Evolutionary conservation across 2,113 vertebrate genomes (phyloP).

Genomic region (Glaucomys volans): DNA sequence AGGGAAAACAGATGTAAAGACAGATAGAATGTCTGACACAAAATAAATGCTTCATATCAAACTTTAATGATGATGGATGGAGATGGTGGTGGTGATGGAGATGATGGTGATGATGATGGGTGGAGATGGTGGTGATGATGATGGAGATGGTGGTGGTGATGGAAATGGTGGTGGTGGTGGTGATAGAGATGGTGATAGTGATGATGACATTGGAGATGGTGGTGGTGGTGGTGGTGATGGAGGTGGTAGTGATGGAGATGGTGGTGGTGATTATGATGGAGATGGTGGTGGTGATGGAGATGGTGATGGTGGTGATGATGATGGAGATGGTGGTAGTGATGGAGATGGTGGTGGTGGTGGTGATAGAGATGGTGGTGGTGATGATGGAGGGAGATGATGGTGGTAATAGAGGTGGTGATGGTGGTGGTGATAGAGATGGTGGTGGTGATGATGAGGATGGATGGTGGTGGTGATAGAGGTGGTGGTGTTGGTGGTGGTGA

Average conservation of each 20-base stretch:
- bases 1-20: not conserved
- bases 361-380: not conserved
- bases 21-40: not conserved
- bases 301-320: no score
- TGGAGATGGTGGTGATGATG: not conserved
- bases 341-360: no score
- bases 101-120: no score
- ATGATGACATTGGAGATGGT: no score
- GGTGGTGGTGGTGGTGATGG: accelerated
- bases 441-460: not conserved
- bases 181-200: no score
- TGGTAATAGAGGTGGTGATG: no score
- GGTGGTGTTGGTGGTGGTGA: no score
- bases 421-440: not conserved
- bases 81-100: not conserved
- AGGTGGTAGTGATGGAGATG: no score
- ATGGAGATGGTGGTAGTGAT: no score
- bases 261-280: not conserved
- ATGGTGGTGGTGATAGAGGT: accelerated
- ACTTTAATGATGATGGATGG: not conserved
- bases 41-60: not conserved
- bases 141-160: no score
- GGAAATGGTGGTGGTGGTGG: not conserved
- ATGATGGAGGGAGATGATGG: no score
- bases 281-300: accelerated